phyloP scores from a whole-genome alignment of 2,797 vertebrate genomes.

The Sebastes melanostomus region DNA sequence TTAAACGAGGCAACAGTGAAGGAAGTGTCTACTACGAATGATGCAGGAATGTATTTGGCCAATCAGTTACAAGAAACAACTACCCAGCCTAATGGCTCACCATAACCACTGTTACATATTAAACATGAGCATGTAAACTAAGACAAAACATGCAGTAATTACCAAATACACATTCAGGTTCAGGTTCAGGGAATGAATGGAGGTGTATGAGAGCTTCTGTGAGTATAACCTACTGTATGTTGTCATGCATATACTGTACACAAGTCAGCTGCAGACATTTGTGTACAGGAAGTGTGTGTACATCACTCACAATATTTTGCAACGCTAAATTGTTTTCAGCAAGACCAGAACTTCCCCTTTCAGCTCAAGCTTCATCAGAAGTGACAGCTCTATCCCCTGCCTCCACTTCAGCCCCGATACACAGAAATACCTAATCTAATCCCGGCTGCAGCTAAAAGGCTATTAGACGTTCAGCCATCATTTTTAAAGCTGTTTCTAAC shows the following conservation, averaged over 20 bases:
- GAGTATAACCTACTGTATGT: neutral
- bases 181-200: neutral
- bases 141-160: neutral
- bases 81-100: neutral
- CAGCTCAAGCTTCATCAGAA: conserved; percentile 38
- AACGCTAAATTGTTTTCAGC: conserved; percentile 4
- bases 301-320: conserved; percentile 6
- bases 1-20: neutral
- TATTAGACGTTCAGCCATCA: conserved; percentile 44
- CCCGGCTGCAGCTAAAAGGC: conserved; percentile 57
- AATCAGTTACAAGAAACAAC: neutral
- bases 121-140: neutral
- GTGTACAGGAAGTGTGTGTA: neutral
- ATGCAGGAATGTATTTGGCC: neutral
- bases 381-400: conserved; percentile 44
- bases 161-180: neutral
- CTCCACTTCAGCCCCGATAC: conserved; percentile 29
- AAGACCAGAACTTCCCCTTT: conserved; percentile 29
- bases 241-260: neutral
- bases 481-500: conserved; percentile 46
- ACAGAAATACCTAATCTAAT: conserved; percentile 57
- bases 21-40: neutral
- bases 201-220: neutral
- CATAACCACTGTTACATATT: neutral
- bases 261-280: neutral